phyloP scores from a whole-genome alignment of 2,113 vertebrate genomes.

The Arothron firmamentum region DNA sequence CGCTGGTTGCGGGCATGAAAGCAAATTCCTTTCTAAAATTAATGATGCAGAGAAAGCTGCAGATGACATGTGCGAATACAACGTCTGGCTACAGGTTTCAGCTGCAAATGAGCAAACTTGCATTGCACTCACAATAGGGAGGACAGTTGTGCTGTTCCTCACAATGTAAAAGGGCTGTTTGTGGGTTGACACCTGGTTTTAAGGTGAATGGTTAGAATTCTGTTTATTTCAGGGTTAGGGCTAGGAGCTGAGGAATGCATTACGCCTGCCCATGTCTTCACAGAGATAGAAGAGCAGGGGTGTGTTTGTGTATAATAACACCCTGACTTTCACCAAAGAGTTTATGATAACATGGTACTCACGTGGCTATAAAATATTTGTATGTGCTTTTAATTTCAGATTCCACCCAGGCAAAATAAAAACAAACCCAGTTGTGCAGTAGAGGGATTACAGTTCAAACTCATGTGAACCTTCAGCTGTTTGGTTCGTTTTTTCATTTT shows the following conservation, averaged over 20 bases:
- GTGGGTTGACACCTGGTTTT: too few relatives aligned
- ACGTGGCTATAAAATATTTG: constrained; percentile 37
- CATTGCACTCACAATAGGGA: too few relatives aligned
- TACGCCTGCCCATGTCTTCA: too few relatives aligned
- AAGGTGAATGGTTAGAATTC: too few relatives aligned
- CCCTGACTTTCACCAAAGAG: not conserved
- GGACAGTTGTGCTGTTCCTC: too few relatives aligned
- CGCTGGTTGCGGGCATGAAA: constrained; percentile 1
- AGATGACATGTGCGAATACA: not conserved
- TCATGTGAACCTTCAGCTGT: constrained; percentile 30
- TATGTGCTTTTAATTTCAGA: constrained; percentile 47
- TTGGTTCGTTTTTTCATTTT: not conserved
- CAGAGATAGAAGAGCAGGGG: too few relatives aligned
- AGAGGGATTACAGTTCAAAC: constrained; percentile 41
- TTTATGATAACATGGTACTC: constrained; percentile 4
- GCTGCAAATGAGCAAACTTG: too few relatives aligned
- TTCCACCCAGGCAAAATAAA: constrained; percentile 22
- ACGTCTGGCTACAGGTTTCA: not conserved
- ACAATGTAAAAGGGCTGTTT: too few relatives aligned
- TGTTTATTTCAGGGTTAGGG: too few relatives aligned
- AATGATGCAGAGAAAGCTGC: not conserved
- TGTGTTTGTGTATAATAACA: not conserved
- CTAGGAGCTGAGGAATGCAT: too few relatives aligned
- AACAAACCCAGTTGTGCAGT: constrained; percentile 30
- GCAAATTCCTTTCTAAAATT: not conserved